Base-by-base conservation (phyloP, 2,113 vertebrate species). In the Ochotona curzoniae region DNA sequence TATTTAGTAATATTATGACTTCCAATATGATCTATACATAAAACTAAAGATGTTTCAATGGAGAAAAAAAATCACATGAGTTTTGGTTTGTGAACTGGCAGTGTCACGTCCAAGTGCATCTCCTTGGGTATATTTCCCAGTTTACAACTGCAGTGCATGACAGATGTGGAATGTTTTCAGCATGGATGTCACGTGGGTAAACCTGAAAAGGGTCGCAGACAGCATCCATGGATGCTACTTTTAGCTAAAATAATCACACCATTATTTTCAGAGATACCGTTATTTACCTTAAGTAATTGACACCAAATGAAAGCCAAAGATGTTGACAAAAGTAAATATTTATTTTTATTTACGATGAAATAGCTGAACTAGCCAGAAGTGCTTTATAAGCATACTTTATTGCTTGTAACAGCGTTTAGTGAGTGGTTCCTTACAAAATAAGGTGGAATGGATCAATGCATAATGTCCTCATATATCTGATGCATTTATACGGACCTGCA, bases 1-100 rank as follows among this genome's bases (percentile, higher is more conserved):
- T 67, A 82, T 60, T 90, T 95, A 94, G 90, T 91, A 87, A 85
- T 47, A 95, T 95, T 84, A 75, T 93, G 57, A 80, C 9, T 93
- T 93, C 67, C 89, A 15, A 35, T 90, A 89, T 76, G 54, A 83
- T 74, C 82, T 75, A 7, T 76, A 73, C 18, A 60, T 63, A 23
- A 90, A 94, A 85, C 60, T 21, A 66, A 30, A 94, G 67, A 47
- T 9, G 44, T 61, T 75, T 30, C 3, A 73, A 38, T n/a, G 85
- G 26, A 87, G 20, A 85, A 81, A 26, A 69, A 25, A 89, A 73
- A 18, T 20, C 35, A 80, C 85, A 23, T 78, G 84, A 79, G 47
- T 78, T 90, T 93, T 81, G 88, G 9, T 73, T 73, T 89, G 9
- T 87, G 87, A 94, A 79, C 84, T 84, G 88, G 38, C n/a, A 80